Evolutionary conservation across 2,888 invertebrate genomes (phyloP), one percentile per base, ranked within the genome.

Genomic region (Drymonia ruficornis): DNA sequence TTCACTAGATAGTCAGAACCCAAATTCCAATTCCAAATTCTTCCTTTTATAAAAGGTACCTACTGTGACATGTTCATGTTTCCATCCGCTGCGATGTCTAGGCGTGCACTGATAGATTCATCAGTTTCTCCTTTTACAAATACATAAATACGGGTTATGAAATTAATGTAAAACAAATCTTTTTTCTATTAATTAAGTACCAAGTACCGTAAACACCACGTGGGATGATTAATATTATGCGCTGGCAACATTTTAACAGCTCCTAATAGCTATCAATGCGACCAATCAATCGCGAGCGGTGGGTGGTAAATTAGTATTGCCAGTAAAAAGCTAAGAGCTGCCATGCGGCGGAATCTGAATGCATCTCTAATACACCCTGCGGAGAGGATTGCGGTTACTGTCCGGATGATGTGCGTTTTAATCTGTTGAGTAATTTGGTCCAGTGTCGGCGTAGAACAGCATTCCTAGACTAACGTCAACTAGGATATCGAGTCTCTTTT

Each of bases 221-320:
- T n/a, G 28, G 23, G 15, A 49, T 15, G n/a, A 28, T 23, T 50
- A 16, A 23, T 43, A 43, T 43, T 12, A 13, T 50, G 6, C 43
- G 16, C 46, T 55, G 58, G 56, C 62, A 60, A 56, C 65, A 50
- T 13, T 47, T 13, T 34, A 16, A 34, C 16, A 47, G 31, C 56
- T 51, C 52, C 53, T 46, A 55, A 50, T 56, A 65, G 55, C 59
- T 52, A 59, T 64, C 50, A 56, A 62, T 47, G 53, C 50, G 57
- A 63, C 63, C 60, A 63, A 70, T 74, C 71, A 70, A 74, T 73
- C 74, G 62, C 49, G 50, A 73, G 50, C 81, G 46, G 59, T 74
- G 56, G 76, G 78, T 56, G 75, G 77, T 77, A 74, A 77, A 80
- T 78, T 75, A 74, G 71, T 71, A 73, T 72, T 65, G 72, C 72